Conservation (phyloP, 2,797 vertebrate species). For the Remorina albescens region DNA sequence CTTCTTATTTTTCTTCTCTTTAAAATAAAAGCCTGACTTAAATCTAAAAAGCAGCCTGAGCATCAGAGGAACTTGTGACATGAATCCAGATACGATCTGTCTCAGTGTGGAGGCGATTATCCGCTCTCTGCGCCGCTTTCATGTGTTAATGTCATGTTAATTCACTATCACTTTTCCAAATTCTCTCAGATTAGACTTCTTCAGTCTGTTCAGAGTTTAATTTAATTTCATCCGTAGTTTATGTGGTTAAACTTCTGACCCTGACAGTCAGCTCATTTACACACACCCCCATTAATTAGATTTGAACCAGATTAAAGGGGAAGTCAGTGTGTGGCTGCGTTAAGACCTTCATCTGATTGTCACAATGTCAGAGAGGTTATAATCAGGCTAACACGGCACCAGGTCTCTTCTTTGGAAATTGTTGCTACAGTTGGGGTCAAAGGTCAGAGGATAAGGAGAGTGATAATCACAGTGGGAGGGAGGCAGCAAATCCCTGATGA, state of each 20-base stretch:
- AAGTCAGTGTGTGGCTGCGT: slow-evolving; percentile 27
- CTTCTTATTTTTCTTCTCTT: background rate
- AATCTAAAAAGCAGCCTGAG: slow-evolving; percentile 26
- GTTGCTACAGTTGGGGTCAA: slow-evolving; percentile 28
- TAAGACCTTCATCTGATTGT: slow-evolving; percentile 66
- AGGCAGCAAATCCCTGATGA: background rate
- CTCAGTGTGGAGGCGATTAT: slow-evolving; percentile 48
- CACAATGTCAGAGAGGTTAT: slow-evolving; percentile 54
- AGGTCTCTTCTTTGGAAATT: slow-evolving; percentile 27
- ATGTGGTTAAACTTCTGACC: slow-evolving; percentile 59
- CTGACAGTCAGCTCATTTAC: slow-evolving; percentile 29
- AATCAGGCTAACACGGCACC: slow-evolving; percentile 57
- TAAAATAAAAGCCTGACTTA: slow-evolving; percentile 27
- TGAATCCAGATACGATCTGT: slow-evolving; percentile 50
- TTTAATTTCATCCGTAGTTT: slow-evolving; percentile 65
- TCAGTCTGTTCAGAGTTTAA: slow-evolving; percentile 59
- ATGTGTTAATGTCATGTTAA: slow-evolving; percentile 75
- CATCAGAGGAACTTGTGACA: slow-evolving; percentile 49
- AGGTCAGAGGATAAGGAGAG: slow-evolving; percentile 33
- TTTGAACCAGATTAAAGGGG: slow-evolving; percentile 59
- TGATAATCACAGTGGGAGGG: slow-evolving; percentile 8
- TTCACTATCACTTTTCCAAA: slow-evolving; percentile 67
- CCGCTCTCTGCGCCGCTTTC: slow-evolving; percentile 57
- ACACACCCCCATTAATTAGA: slow-evolving; percentile 46
- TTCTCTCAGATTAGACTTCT: slow-evolving; percentile 56